These are phyloP conservation scores for Poecilia gillii DNA, from an alignment of 2,797 vertebrate genomes.

Conservation along the genomic window DNA sequence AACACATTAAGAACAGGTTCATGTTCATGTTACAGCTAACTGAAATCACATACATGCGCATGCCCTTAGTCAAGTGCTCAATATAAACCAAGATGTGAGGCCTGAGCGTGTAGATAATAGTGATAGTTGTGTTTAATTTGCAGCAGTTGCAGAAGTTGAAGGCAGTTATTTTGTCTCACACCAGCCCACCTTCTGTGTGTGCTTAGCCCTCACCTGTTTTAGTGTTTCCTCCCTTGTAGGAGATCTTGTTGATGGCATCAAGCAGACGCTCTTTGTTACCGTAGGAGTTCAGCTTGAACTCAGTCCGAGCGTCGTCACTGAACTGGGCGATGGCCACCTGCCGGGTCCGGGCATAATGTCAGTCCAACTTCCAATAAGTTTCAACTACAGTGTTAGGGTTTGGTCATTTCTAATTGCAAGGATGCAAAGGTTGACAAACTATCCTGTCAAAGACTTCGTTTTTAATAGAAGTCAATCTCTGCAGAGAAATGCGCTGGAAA, in stretches of 20 bases:
- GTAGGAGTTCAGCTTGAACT: constrained; percentile 91
- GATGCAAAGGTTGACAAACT: neutral
- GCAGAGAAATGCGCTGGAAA: neutral
- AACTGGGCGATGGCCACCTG: constrained; percentile 96
- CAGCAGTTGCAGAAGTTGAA: neutral
- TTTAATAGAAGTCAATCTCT: neutral
- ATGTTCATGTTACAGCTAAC: neutral
- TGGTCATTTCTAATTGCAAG: neutral
- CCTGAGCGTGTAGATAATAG: constrained; percentile 3
- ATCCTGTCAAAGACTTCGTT: neutral
- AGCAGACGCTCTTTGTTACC: constrained; percentile 89
- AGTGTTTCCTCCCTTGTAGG: constrained; percentile 98
- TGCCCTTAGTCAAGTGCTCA: neutral
- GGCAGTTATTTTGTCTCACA: neutral
- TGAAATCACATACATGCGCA: neutral
- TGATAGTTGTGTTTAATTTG: neutral
- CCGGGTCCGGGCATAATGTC: neutral
- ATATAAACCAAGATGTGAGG: neutral
- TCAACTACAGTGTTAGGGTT: neutral
- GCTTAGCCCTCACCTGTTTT: constrained; percentile 86
- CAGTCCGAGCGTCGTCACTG: constrained; percentile 94
- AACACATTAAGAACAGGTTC: accelerated
- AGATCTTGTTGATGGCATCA: constrained; percentile 89
- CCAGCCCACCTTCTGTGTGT: neutral
- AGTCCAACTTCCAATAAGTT: neutral